Evolutionary conservation across 2,113 vertebrate genomes (phyloP), one percentile per base, ranked within the genome.

Genomic region (Nerophis ophidion): DNA sequence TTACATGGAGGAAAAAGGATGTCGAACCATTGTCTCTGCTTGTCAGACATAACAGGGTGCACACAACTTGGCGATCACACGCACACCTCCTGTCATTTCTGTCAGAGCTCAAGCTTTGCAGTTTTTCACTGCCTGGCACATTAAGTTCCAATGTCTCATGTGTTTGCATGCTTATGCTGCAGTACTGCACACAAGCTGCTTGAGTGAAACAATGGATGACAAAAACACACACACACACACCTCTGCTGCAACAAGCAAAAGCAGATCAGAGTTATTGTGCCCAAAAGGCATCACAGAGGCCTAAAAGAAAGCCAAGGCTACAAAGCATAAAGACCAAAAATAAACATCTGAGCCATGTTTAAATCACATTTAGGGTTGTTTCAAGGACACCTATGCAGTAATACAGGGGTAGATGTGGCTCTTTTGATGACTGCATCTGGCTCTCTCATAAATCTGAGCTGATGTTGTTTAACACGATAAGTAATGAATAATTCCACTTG

Each of bases 41-140:
- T 68, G 68, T 77, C 70, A 77, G 68, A 64, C 66, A 64, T 52
- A 72, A 79, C 73, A 80, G 67, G 74, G 75, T 45, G 63, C 50
- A 57, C 62, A 64, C 40, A 33, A 36, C 61, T 56, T 45, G 45
- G 54, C 57, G 49, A 53, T 49, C 42, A 61, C 56, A 63, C 64
- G 56, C 35, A 60, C n/a, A 34, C 17, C 7, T 57, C 48, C 61
- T 64, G 58, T 54, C 53, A 50, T 53, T 73, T 61, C 42, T 49
- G 63, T 75, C 66, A 71, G 63, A 42, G 52, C 57, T 62, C 48
- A 59, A 76, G 68, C 63, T 73, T 65, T 70, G 72, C 72, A 71
- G 54, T 61, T 77, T 61, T 61, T 46, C 62, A 52, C 53, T 53
- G 65, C 54, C 56, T 70, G 70, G 60, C 60, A 65, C 71, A 60